phyloP scores from a whole-genome alignment of 2,797 vertebrate species.

The Dendrocincla fuliginosa region DNA sequence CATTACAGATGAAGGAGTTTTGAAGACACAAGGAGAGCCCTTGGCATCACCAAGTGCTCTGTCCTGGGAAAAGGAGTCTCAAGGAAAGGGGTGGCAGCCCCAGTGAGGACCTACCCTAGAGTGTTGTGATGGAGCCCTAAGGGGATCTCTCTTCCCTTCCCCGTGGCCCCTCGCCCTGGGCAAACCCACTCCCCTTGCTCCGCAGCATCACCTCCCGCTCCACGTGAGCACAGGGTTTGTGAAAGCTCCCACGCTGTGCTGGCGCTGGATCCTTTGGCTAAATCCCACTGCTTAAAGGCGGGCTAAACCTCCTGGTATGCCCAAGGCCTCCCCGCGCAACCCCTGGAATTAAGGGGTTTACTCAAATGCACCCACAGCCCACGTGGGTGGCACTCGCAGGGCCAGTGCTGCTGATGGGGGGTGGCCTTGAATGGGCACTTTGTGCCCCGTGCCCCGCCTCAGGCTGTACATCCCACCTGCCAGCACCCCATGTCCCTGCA shows the following conservation, averaged over 20 bases:
- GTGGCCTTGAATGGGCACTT: background rate
- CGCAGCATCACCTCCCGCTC: background rate
- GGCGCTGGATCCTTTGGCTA: background rate
- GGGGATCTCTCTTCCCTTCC: fast-evolving
- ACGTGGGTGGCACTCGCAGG: background rate
- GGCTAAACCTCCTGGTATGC: constrained; percentile 39
- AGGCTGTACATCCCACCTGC: fast-evolving
- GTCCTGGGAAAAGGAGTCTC: fast-evolving
- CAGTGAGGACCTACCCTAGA: background rate
- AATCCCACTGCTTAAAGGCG: constrained; percentile 44
- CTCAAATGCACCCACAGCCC: background rate
- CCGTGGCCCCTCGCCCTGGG: fast-evolving
- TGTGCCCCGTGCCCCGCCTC: fast-evolving
- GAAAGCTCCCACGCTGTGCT: background rate
- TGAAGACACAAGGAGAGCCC: fast-evolving
- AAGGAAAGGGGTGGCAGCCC: background rate
- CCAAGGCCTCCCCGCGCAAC: background rate
- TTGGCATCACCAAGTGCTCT: background rate
- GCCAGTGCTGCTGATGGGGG: fast-evolving
- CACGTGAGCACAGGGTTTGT: background rate
- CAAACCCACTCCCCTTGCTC: fast-evolving
- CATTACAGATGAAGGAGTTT: background rate
- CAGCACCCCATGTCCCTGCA: background rate
- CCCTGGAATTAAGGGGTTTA: constrained; percentile 22
- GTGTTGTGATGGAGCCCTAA: fast-evolving